Conservation (phyloP, 30 jellyfish, hydroid and myxozoan species). For the Hydractinia symbiolongicarpus region DNA sequence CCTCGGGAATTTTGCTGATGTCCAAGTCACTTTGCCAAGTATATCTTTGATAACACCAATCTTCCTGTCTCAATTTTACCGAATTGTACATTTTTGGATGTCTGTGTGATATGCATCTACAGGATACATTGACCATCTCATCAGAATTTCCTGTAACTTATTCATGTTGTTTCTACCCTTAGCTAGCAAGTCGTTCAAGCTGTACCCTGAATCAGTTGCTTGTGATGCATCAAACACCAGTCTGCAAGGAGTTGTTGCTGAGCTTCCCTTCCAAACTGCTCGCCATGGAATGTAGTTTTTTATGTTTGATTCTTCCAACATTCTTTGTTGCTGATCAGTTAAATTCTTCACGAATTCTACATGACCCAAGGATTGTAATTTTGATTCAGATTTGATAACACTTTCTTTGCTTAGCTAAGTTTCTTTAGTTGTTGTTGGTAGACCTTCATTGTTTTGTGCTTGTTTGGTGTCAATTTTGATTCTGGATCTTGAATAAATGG, state of each 20-base stretch:
- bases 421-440: neutral
- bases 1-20: no score
- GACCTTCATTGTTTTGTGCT: neutral
- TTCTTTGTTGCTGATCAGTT: neutral
- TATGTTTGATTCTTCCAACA: neutral
- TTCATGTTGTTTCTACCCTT: neutral
- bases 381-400: neutral
- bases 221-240: no score
- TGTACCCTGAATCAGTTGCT: neutral
- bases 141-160: no score
- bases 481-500: neutral
- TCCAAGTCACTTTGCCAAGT: no score
- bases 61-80: no score
- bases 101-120: no score
- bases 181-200: neutral
- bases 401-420: slow-evolving; percentile 2
- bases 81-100: no score
- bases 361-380: neutral
- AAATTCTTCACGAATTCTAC: slow-evolving; percentile 1
- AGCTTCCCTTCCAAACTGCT: no score
- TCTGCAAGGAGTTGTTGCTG: no score
- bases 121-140: no score
- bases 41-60: no score
- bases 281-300: no score
- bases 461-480: neutral